Percentiles rank a stretch among this genome's conserved stretches.
Evolutionary conservation across 2,113 vertebrate genomes (phyloP).

Genomic region (Psephotus haematonotus): DNA sequence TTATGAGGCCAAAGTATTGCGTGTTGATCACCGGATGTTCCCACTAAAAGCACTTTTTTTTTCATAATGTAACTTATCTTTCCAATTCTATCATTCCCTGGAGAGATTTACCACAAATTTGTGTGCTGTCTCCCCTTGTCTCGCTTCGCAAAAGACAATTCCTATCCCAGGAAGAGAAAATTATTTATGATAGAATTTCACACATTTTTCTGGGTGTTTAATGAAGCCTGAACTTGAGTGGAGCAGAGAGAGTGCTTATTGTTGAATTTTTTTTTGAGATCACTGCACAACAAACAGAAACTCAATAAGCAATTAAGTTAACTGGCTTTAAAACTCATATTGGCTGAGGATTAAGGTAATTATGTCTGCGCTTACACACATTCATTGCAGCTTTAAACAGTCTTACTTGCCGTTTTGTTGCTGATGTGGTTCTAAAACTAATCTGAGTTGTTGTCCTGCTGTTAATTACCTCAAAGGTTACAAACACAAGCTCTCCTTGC

Average conservation of each 20-base stretch:
- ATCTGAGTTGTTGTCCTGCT: slow-evolving; percentile 4
- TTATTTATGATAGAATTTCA: slow-evolving; percentile 35
- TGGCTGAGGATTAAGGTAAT: slow-evolving; percentile 59
- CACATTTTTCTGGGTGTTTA: slow-evolving; percentile 37
- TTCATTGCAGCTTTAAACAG: slow-evolving; percentile 16
- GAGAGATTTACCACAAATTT: not conserved
- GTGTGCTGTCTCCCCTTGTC: not conserved
- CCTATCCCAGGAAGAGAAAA: not conserved
- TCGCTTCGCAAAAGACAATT: not conserved
- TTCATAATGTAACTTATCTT: not conserved
- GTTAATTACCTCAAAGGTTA: slow-evolving; percentile 25
- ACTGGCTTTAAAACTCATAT: slow-evolving; percentile 53
- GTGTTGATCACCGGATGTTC: not conserved
- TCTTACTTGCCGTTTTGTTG: slow-evolving; percentile 12
- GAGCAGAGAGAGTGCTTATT: slow-evolving; percentile 22
- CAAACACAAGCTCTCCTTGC: not conserved
- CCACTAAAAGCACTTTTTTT: not conserved
- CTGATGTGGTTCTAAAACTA: slow-evolving; percentile 4
- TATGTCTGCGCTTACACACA: slow-evolving; percentile 15
- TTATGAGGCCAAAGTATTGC: not conserved
- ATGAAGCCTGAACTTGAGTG: slow-evolving; percentile 53
- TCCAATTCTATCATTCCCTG: not conserved
- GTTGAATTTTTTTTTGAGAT: slow-evolving; percentile 41
- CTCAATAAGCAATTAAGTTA: slow-evolving; percentile 56
- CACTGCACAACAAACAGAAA: slow-evolving; percentile 61